Percentiles rank a stretch among this genome's conserved stretches.
Evolutionary conservation across 2,888 invertebrate species (phyloP).

Genomic region (Resseliella maxima): DNA sequence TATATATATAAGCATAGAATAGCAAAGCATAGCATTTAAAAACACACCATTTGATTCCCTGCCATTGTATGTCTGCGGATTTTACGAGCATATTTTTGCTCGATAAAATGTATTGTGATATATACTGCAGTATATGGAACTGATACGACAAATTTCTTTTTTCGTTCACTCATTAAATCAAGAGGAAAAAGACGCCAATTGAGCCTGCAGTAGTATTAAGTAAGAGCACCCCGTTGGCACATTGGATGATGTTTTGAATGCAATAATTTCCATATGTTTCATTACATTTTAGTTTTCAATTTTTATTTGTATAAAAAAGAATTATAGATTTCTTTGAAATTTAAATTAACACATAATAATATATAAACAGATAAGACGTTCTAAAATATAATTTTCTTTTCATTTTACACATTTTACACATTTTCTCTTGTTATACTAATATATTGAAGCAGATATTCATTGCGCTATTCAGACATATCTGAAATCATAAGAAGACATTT

Average conservation of each 20-base stretch:
- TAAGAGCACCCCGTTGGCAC: neutral
- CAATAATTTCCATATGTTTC: neutral
- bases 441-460: neutral
- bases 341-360: neutral
- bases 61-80: neutral
- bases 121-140: neutral
- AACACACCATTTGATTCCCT: neutral
- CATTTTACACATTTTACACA: neutral
- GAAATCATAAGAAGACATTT: too few relatives aligned
- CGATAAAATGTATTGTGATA: neutral
- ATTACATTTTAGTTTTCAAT: neutral
- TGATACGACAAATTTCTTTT: neutral
- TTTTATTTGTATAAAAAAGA: neutral
- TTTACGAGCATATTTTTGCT: conserved; percentile 22
- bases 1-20: neutral
- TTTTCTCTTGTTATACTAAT: neutral
- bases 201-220: neutral
- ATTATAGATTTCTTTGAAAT: conserved; percentile 9
- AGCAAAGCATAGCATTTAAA: neutral
- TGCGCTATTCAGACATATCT: neutral
- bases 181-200: conserved; percentile 22
- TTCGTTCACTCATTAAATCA: conserved; percentile 35
- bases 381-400: neutral
- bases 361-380: too few relatives aligned
- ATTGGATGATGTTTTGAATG: neutral